Conservation (phyloP, 2,113 vertebrate genomes). For the Psittacula cyanocephala region DNA sequence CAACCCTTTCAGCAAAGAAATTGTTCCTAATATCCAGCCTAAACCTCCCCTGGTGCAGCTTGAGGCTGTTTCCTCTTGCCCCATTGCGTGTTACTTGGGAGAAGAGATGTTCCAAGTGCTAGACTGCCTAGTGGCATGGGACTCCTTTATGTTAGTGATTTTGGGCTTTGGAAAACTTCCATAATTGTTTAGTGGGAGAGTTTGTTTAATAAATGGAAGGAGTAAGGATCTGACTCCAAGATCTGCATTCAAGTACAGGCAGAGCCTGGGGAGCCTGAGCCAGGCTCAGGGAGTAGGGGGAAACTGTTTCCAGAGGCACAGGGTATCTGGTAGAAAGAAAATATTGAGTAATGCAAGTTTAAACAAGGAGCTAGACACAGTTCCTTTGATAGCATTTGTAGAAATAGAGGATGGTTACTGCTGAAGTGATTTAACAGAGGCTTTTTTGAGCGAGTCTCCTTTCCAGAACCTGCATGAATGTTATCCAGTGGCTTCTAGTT, state of each 20-base stretch:
- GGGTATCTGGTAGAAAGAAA: background rate
- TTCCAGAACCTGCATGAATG: background rate
- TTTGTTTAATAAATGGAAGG: background rate
- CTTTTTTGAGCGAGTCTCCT: background rate
- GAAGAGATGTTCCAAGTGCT: background rate
- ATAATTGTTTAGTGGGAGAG: background rate
- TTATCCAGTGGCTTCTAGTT: background rate
- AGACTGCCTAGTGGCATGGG: background rate
- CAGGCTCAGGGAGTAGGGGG: too few species aligned
- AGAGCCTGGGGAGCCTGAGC: background rate
- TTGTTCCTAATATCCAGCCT: background rate
- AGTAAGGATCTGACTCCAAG: background rate
- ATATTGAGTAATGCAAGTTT: background rate
- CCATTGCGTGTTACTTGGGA: background rate
- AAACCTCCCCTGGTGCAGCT: background rate
- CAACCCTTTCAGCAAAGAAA: background rate
- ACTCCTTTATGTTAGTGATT: background rate
- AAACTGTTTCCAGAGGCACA: background rate
- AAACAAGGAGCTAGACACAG: background rate
- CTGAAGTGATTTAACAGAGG: background rate
- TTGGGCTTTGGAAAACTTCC: background rate
- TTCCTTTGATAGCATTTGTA: background rate
- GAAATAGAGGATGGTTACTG: background rate
- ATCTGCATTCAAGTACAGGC: background rate
- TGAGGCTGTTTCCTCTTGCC: background rate